A percentile compares a stretch with the other conserved stretches of the same genome.
Conservation (phyloP, 64 coral and sea anemone species). For the Montipora cactus region DNA sequence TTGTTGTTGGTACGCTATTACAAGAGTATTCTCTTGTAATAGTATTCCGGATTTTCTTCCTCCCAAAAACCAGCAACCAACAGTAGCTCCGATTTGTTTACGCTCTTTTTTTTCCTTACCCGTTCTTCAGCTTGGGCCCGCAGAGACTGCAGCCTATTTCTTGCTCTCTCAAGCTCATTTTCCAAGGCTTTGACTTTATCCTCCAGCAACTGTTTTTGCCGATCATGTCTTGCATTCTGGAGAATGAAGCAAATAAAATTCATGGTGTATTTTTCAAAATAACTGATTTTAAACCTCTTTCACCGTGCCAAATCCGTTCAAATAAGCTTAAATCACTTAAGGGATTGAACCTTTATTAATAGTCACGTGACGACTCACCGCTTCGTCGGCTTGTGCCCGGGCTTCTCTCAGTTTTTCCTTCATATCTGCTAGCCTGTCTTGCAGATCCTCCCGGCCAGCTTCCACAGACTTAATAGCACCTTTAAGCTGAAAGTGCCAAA, state of each 20-base stretch:
- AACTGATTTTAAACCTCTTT: too few species aligned
- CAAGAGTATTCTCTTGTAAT: too few species aligned
- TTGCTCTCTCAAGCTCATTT: constrained; percentile 75
- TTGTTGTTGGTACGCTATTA: too few species aligned
- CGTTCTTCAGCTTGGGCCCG: constrained; percentile 67
- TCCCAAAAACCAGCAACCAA: too few species aligned
- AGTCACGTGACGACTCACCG: constrained; percentile 36
- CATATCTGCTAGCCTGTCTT: constrained; percentile 47
- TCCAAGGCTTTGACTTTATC: constrained; percentile 72
- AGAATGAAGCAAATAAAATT: neutral
- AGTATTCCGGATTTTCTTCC: too few species aligned
- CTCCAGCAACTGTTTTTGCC: constrained; percentile 45
- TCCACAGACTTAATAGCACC: constrained; percentile 2
- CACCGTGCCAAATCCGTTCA: too few species aligned
- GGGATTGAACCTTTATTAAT: too few species aligned
- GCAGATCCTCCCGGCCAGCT: constrained; percentile 15
- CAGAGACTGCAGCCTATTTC: constrained; percentile 59
- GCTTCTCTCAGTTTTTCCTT: constrained; percentile 63
- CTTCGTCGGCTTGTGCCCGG: constrained; percentile 36
- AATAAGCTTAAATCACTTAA: too few species aligned
- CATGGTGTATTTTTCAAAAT: neutral
- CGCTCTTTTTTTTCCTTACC: constrained; percentile 15
- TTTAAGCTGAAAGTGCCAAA: constrained; percentile 1
- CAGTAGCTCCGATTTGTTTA: too few species aligned
- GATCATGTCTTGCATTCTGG: constrained; percentile 21